Evolutionary conservation across 1,140 invertebrate species (phyloP), one percentile per base, ranked within the genome.

Genomic region (Cydia splendana): DNA sequence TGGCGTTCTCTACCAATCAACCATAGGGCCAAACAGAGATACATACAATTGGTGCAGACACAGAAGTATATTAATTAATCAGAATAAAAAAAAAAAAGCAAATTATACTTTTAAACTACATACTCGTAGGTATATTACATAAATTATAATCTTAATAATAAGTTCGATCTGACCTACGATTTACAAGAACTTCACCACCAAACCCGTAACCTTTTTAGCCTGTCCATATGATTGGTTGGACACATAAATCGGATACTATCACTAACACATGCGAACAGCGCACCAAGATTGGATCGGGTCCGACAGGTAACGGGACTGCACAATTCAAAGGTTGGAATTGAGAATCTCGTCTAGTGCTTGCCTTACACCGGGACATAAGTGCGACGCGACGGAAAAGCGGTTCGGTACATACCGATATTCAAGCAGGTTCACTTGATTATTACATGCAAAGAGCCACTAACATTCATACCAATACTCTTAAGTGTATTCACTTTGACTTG

Each of bases 251-350:
- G 30, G 34, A 45, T n/a, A 71, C 34, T 38, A 71, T 71, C 18
- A 42, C 67, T 71, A 71, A 42, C 30, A 71, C 67, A 71, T 45
- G 67, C 30, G 67, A 71, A 71, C 67, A 42, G 38, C 67, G 28
- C 67, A 20, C 18, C 4, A 62, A 71, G 67, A 71, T 71, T 71
- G 67, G 67, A 71, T 71, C 67, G n/a, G 65, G 67, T 71, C 34
- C 67, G 30, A 71, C 67, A 71, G 67, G 67, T 71, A 71, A 38
- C 67, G 67, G 34, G 34, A 71, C 67, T 42, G 67, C 38, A 71
- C 67, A 71, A 71, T 71, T 71, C 67, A 71, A 71, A 71, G 67
- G 67, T 71, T 71, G 67, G 67, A 71, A 71, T 69, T 71, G 67
- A 71, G 67, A 38, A 71, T 71, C 67, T 71, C 67, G 67, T 71